phyloP scores from a whole-genome alignment of 2,113 vertebrate genomes.

The Sus scrofa region DNA sequence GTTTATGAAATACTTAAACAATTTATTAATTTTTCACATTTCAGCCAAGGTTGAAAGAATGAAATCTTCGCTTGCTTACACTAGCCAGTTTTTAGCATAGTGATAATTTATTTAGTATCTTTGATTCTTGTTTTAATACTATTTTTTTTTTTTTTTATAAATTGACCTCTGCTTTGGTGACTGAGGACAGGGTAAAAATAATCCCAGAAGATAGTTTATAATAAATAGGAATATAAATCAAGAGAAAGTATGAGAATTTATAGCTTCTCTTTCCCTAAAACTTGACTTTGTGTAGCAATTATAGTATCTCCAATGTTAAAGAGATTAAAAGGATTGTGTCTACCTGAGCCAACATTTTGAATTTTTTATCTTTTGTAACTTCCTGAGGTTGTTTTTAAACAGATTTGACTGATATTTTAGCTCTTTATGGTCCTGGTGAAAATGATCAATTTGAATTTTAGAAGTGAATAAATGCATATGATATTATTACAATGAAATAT shows the following conservation, averaged over 20 bases:
- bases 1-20: neutral
- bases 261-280: neutral
- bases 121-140: neutral
- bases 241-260: neutral
- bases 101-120: neutral
- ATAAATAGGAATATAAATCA: neutral
- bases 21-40: neutral
- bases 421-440: neutral
- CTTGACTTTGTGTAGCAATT: neutral
- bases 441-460: conserved; percentile 36
- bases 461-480: neutral
- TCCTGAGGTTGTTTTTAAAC: neutral
- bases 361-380: neutral
- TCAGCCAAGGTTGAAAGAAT: neutral
- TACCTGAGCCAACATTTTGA: neutral
- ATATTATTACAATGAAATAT: neutral
- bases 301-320: neutral
- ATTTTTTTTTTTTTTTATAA: conserved; percentile 51
- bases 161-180: neutral
- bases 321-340: neutral
- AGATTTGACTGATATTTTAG: neutral
- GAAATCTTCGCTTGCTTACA: neutral
- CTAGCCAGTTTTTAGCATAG: neutral
- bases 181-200: neutral
- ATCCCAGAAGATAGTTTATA: neutral